These are phyloP conservation scores for Miichthys miiuy DNA, from an alignment of 2,797 vertebrate genomes.

Conservation along the genomic window DNA sequence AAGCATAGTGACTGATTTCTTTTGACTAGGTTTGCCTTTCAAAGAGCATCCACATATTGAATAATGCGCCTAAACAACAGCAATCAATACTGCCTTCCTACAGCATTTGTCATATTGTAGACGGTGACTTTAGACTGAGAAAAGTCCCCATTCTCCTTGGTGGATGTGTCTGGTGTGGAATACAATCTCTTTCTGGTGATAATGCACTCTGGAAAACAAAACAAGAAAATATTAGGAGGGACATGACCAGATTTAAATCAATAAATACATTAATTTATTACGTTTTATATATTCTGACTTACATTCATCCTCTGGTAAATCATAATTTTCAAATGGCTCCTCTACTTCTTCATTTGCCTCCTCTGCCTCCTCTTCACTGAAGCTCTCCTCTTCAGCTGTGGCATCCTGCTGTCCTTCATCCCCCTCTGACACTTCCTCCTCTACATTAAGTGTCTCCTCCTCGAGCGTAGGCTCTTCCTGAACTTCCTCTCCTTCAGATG, in stretches of 20 bases:
- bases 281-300: constrained; percentile 40
- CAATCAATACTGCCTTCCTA: constrained; percentile 45
- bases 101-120: constrained; percentile 43
- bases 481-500: constrained; percentile 16
- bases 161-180: constrained; percentile 47
- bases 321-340: constrained; percentile 46
- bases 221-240: not conserved
- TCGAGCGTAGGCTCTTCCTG: not conserved
- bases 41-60: constrained; percentile 51
- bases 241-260: not conserved
- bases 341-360: constrained; percentile 46
- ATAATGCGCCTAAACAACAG: constrained; percentile 52
- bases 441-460: constrained; percentile 24
- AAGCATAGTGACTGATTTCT: constrained; percentile 32
- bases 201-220: constrained; percentile 64
- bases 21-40: constrained; percentile 54
- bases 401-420: constrained; percentile 38
- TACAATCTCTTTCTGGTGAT: constrained; percentile 33
- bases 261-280: not conserved
- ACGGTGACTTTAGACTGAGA: constrained; percentile 36
- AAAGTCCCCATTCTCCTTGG: constrained; percentile 48
- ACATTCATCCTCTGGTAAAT: constrained; percentile 65
- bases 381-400: constrained; percentile 46
- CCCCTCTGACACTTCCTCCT: constrained; percentile 25
- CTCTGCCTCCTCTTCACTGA: constrained; percentile 19